Conservation (phyloP, 53 echinoderm and acorn worm genomes). For the Glandiceps talaboti region DNA sequence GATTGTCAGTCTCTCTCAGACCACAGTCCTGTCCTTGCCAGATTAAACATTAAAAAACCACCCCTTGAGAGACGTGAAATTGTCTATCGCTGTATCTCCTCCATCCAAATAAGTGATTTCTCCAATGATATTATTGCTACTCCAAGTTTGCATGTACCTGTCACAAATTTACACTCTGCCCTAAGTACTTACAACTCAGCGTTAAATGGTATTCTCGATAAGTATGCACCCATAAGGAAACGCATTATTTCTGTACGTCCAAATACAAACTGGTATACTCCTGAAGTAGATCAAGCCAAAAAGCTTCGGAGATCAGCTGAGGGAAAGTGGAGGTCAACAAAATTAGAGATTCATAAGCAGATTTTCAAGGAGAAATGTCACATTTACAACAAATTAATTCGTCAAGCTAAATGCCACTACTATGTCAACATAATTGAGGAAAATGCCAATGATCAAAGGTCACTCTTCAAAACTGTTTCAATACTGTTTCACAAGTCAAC, state of each 20-base stretch:
- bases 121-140: slow-evolving; percentile 13
- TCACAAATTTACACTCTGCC: background rate
- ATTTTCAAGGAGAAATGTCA: too few species aligned
- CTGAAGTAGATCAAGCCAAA: slow-evolving; percentile 15
- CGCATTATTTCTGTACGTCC: slow-evolving; percentile 8
- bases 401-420: slow-evolving; percentile 12
- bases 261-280: slow-evolving; percentile 18
- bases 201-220: slow-evolving; percentile 4
- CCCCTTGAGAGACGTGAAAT: slow-evolving; percentile 9
- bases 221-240: slow-evolving; percentile 16
- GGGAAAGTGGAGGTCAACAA: slow-evolving; percentile 23
- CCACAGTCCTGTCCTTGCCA: slow-evolving; percentile 31
- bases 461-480: slow-evolving; percentile 9
- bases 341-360: slow-evolving; percentile 7
- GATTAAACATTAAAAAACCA: slow-evolving; percentile 29
- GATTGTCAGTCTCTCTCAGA: slow-evolving; percentile 18
- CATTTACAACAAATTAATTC: too few species aligned
- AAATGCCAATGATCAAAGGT: slow-evolving; percentile 6
- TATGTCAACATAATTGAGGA: slow-evolving; percentile 14
- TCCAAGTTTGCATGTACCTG: background rate
- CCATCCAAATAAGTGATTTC: slow-evolving; percentile 20
- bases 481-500: background rate
- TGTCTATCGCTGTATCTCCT: slow-evolving; percentile 15
- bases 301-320: slow-evolving; percentile 15
- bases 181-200: slow-evolving; percentile 12